phyloP scores from a whole-genome alignment of 2,797 vertebrate species.

The Aratinga solstitialis region DNA sequence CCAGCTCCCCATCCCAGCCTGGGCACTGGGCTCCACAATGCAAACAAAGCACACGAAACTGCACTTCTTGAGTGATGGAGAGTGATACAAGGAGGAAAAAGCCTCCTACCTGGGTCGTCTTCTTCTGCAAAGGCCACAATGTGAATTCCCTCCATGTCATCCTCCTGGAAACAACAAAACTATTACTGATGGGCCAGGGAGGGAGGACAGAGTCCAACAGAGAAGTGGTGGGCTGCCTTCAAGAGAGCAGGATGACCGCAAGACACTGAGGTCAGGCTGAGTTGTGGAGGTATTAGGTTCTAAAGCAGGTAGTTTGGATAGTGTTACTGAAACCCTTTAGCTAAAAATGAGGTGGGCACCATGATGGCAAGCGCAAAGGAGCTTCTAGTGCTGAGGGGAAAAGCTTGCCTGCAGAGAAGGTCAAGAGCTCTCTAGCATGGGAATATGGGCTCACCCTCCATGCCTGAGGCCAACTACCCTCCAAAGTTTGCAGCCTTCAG shows the following conservation, averaged over 20 bases:
- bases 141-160: slow-evolving; percentile 94
- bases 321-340: not conserved
- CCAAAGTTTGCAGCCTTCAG: not conserved
- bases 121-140: slow-evolving; percentile 97
- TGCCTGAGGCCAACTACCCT: not conserved
- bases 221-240: not conserved
- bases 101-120: slow-evolving; percentile 90
- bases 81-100: not conserved
- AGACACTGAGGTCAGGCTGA: not conserved
- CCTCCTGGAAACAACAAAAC: slow-evolving; percentile 82
- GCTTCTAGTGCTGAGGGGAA: not conserved
- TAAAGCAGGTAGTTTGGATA: not conserved
- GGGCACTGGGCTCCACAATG: rapidly evolving
- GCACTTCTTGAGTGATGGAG: not conserved
- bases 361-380: not conserved
- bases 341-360: not conserved
- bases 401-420: not conserved
- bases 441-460: not conserved
- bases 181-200: not conserved
- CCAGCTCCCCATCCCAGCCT: rapidly evolving
- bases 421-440: not conserved
- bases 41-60: not conserved
- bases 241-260: not conserved
- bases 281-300: not conserved
- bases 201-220: not conserved